Percentiles rank a stretch among this genome's conserved stretches.
Evolutionary conservation across 2,113 vertebrate species (phyloP).

Genomic region (Zeus faber): DNA sequence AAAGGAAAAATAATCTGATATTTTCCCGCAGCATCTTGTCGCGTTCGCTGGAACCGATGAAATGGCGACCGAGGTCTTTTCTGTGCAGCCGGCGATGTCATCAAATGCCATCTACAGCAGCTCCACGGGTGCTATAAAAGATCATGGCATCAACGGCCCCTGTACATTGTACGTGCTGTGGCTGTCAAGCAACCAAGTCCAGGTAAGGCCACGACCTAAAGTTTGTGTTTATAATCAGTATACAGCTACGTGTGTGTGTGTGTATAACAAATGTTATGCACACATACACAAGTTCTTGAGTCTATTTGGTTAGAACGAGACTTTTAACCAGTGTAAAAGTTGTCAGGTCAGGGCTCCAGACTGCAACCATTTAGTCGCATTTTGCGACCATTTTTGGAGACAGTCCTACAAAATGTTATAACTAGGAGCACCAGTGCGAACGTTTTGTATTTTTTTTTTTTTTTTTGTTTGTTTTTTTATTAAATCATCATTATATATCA

Average conservation of each 20-base stretch:
- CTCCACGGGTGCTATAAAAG: not conserved
- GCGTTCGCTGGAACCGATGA: not conserved
- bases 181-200: constrained; percentile 2
- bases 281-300: constrained; percentile 3
- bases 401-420: too few relatives aligned
- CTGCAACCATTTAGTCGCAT: too few relatives aligned
- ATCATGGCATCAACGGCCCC: not conserved
- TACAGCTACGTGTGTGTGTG: not conserved
- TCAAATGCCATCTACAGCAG: not conserved
- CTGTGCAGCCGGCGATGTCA: not conserved
- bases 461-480: too few relatives aligned
- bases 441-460: too few relatives aligned
- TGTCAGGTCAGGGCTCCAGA: too few relatives aligned
- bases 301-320: constrained; percentile 1
- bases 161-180: constrained; percentile 1
- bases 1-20: not conserved
- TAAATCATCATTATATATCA: too few relatives aligned
- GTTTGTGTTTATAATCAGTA: constrained; percentile 3
- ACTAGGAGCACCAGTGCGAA: too few relatives aligned
- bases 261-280: not conserved
- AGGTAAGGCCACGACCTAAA: not conserved
- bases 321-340: constrained; percentile 8
- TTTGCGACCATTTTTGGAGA: too few relatives aligned
- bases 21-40: too few relatives aligned
- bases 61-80: not conserved